These are phyloP conservation scores for Callospermophilus lateralis DNA, from an alignment of 2,113 vertebrate species.

Conservation along the genomic window DNA sequence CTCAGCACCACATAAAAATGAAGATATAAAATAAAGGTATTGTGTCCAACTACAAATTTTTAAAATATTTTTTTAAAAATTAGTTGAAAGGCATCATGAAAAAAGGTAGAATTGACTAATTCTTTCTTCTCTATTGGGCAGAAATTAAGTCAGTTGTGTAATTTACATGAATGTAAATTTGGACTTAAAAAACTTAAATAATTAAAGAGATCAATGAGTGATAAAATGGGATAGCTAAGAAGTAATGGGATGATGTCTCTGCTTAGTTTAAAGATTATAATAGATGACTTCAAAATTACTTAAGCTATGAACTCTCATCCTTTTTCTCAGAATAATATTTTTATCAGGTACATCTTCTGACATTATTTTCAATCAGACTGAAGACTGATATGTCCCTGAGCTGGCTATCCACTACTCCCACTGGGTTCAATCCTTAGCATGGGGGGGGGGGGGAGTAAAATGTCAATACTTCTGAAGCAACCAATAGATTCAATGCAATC, in stretches of 20 bases:
- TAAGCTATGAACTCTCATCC: not conserved
- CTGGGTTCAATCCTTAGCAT: no score
- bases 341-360: not conserved
- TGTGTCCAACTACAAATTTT: no score
- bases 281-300: not conserved
- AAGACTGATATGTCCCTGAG: not conserved
- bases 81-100: not conserved
- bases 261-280: not conserved
- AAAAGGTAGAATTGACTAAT: not conserved
- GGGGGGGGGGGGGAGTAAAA: no score
- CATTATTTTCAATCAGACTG: not conserved
- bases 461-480: no score
- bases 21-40: no score
- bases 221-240: not conserved
- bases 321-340: not conserved
- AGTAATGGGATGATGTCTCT: not conserved
- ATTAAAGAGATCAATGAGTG: not conserved
- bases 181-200: not conserved
- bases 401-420: no score
- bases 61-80: no score
- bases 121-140: not conserved
- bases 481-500: no score
- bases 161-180: not conserved
- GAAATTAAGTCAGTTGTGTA: not conserved
- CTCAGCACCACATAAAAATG: no score